Percentiles rank a stretch among this genome's conserved stretches.
These are phyloP conservation scores for Globodera rostochiensis DNA, from an alignment of 1,140 invertebrate genomes.

Conservation along the genomic window DNA sequence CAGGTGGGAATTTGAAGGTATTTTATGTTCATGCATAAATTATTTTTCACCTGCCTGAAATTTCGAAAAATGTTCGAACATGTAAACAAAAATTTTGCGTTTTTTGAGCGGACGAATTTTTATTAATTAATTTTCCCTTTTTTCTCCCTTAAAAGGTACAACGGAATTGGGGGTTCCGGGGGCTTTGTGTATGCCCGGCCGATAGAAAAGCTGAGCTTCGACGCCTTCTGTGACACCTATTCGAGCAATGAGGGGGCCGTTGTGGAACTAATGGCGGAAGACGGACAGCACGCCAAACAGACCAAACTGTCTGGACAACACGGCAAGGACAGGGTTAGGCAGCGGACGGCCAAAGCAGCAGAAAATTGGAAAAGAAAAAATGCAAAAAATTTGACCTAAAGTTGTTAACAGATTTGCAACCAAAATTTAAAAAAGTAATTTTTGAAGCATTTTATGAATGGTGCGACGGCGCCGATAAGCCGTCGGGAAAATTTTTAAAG, in stretches of 20 bases:
- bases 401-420: no score
- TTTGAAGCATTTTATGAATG: no score
- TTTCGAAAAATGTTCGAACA: background rate
- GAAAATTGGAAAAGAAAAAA: no score
- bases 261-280: constrained; percentile 34
- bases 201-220: constrained; percentile 46
- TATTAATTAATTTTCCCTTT: constrained; percentile 23
- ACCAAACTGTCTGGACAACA: constrained; percentile 49
- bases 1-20: constrained; percentile 24
- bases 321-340: constrained; percentile 42
- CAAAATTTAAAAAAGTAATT: no score
- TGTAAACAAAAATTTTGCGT: background rate
- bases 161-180: constrained; percentile 60
- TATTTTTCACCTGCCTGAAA: background rate
- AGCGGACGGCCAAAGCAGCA: background rate
- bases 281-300: constrained; percentile 30
- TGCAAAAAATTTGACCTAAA: no score
- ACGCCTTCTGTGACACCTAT: constrained; percentile 46
- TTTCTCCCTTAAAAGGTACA: constrained; percentile 42
- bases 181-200: constrained; percentile 52
- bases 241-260: background rate
- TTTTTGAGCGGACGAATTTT: constrained; percentile 23
- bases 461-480: no score
- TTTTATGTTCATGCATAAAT: background rate
- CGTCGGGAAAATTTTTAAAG: no score